phyloP scores from a whole-genome alignment of 2,797 vertebrate species.

The Smutsia gigantea region DNA sequence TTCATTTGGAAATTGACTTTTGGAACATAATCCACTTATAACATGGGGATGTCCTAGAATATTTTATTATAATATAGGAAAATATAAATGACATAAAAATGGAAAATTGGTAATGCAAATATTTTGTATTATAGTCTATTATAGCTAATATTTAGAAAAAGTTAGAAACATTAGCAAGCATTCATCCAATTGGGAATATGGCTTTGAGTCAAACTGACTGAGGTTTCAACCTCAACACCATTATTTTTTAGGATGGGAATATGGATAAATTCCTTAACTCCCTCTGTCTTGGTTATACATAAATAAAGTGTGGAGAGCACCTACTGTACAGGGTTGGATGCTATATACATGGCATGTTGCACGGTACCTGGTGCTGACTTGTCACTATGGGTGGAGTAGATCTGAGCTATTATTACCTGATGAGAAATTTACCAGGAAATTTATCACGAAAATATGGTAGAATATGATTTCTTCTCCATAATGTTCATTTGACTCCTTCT shows the following conservation, averaged over 20 bases:
- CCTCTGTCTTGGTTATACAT: neutral
- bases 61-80: neutral
- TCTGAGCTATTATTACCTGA: neutral
- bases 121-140: neutral
- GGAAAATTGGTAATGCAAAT: neutral
- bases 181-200: neutral
- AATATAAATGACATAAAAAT: neutral
- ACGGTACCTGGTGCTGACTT: neutral
- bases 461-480: neutral
- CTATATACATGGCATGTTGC: neutral
- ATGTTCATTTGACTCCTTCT: neutral
- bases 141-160: neutral
- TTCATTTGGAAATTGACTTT: neutral
- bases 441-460: neutral
- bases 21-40: neutral
- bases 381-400: neutral
- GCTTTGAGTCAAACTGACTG: neutral
- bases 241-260: neutral
- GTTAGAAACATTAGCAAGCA: neutral
- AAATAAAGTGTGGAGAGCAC: neutral
- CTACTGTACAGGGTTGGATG: neutral
- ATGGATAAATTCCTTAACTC: neutral
- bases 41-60: neutral
- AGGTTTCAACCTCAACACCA: neutral
- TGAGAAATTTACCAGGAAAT: neutral